Conservation (phyloP, 2,888 invertebrate genomes). For the Apotomis turbidana region DNA sequence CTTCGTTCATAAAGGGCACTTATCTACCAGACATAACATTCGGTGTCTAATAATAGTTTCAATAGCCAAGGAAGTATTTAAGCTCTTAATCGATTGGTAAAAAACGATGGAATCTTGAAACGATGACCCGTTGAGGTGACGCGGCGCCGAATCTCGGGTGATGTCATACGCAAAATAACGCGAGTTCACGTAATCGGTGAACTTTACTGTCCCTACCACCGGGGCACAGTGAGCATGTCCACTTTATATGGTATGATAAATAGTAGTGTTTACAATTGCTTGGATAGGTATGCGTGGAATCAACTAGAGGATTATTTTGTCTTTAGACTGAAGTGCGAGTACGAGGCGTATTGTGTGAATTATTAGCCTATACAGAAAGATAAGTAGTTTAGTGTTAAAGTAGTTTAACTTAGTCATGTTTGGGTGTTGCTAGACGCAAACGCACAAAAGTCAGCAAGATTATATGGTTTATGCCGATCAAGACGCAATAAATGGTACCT, state of each 20-base stretch:
- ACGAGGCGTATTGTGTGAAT: no score
- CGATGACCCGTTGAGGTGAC: constrained; percentile 50
- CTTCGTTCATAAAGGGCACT: neutral
- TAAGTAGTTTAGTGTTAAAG: neutral
- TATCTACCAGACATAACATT: neutral
- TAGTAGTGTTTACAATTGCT: constrained; percentile 3
- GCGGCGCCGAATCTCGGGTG: constrained; percentile 48
- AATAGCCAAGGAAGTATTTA: constrained; percentile 37
- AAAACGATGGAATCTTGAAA: constrained; percentile 38
- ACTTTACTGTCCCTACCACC: constrained; percentile 30
- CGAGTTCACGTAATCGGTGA: constrained; percentile 44
- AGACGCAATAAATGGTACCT: no score
- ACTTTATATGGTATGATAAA: constrained; percentile 9
- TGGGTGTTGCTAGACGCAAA: no score
- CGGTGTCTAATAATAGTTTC: neutral
- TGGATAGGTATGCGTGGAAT: neutral
- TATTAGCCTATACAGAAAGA: no score
- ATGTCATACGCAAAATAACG: constrained; percentile 55
- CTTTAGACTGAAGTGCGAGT: no score
- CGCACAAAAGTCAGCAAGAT: no score
- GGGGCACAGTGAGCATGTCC: neutral
- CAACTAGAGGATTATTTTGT: neutral
- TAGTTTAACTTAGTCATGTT: neutral
- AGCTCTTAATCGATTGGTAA: constrained; percentile 16
- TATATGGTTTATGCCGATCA: no score